Evolutionary conservation across 2,888 invertebrate genomes (phyloP).

Genomic region (Agrochola lota): DNA sequence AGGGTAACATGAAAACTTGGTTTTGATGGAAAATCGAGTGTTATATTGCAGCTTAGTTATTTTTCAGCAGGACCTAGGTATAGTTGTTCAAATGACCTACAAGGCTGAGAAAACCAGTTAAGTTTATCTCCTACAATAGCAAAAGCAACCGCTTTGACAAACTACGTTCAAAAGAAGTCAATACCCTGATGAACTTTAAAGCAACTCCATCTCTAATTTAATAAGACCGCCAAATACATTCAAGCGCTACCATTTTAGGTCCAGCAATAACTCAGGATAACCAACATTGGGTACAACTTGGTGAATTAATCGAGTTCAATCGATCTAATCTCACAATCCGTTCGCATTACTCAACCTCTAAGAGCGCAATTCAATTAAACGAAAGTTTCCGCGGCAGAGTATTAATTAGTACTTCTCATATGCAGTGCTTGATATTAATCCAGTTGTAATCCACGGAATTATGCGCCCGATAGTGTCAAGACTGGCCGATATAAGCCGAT

Average conservation of each 20-base stretch:
- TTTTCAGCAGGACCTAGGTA: background rate
- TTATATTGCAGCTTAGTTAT: background rate
- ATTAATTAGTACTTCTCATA: constrained; percentile 79
- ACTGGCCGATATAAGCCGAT: constrained; percentile 82
- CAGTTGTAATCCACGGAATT: constrained; percentile 82
- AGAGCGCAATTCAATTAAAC: constrained; percentile 65
- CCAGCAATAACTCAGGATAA: constrained; percentile 58
- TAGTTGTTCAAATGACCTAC: background rate
- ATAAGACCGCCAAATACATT: constrained; percentile 31
- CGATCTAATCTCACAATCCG: constrained; percentile 67
- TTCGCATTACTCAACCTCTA: constrained; percentile 59
- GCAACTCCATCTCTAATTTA: constrained; percentile 33
- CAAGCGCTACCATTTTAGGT: constrained; percentile 41
- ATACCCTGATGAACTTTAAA: constrained; percentile 13
- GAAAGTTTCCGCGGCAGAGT: constrained; percentile 71
- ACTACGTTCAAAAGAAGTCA: background rate
- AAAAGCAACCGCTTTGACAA: background rate
- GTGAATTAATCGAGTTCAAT: constrained; percentile 68
- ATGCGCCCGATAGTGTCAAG: constrained; percentile 83
- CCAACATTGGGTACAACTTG: constrained; percentile 61
- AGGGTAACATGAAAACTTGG: background rate
- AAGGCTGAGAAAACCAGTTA: background rate
- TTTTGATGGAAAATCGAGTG: background rate
- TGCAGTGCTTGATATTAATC: constrained; percentile 80
- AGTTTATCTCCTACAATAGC: background rate